Evolutionary conservation across 2,113 vertebrate species (phyloP), one percentile per base, ranked within the genome.

Genomic region (Megaleporinus macrocephalus): DNA sequence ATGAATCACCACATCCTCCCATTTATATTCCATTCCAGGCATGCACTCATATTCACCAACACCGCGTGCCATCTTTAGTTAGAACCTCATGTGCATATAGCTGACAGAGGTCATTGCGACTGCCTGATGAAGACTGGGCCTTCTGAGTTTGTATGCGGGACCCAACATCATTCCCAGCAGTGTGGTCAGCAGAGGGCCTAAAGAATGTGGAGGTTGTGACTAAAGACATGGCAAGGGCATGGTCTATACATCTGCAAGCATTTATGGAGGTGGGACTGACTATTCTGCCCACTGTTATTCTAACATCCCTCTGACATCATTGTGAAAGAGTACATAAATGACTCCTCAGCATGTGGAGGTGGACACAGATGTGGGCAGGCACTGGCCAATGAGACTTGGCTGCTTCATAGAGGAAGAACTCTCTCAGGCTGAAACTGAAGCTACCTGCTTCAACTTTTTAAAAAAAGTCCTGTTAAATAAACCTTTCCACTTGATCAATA

Each of bases 221-320:
- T 83, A 73, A 77, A 76, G 81, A 83, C 74, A 85, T 76, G 87
- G 84, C 82, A 85, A 81, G 79, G 77, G 83, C 82, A 81, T 65
- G 82, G 71, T 76, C 83, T 72, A 68, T 70, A 90, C 92, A 93
- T 93, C 92, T 93, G 92, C 71, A 89, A 92, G 86, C 74, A 85
- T 81, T 93, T 93, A 93, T 84, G 53, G 62, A 89, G 86, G 89
- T 86, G 88, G 89, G 89, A 89, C 81, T 89, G 83, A 75, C 80
- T 86, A 76, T 89, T 85, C 83, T 90, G 91, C 88, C 87, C 11
- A 87, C 88, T 87, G 81, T 85, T 84, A 69, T 74, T 85, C 81
- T 68, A 78, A 78, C 82, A 24, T 78, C 80, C 73, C 59, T 79
- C 79, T 83, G 85, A 79, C 82, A 78, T 84, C 79, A 61, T 72